phyloP scores from a whole-genome alignment of 2,888 invertebrate genomes.

The Platycheirus albimanus region DNA sequence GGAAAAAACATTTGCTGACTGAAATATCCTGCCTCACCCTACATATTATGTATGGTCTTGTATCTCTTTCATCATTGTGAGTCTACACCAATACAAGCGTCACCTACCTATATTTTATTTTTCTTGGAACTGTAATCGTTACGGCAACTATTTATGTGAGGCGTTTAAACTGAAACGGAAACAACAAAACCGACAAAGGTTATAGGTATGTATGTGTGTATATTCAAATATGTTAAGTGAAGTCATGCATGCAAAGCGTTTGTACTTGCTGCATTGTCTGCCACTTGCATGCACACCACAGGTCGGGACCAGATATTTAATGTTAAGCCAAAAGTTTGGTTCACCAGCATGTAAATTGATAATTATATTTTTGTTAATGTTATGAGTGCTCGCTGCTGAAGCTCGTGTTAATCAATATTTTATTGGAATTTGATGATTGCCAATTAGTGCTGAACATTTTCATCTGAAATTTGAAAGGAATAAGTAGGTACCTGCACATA shows the following conservation, averaged over 20 bases:
- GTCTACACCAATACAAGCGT: too few species aligned
- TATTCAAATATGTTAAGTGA: not conserved
- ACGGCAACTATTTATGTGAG: too few species aligned
- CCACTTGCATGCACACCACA: not conserved
- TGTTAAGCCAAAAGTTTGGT: not conserved
- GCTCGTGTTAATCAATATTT: conserved; percentile 8
- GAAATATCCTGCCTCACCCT: too few species aligned
- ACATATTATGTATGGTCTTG: too few species aligned
- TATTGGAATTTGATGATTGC: not conserved
- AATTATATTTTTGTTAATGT: not conserved
- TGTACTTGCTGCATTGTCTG: not conserved
- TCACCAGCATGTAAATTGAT: not conserved
- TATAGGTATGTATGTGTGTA: not conserved
- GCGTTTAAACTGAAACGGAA: not conserved
- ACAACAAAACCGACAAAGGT: not conserved
- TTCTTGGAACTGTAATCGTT: too few species aligned
- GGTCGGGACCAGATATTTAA: too few species aligned
- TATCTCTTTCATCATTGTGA: too few species aligned
- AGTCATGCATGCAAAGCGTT: not conserved
- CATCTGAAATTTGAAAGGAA: not conserved
- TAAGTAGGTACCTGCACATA: too few species aligned
- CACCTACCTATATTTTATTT: too few species aligned
- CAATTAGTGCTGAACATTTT: not conserved
- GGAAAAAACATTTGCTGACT: too few species aligned
- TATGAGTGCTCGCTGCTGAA: not conserved